These are phyloP conservation scores for Nycticebus coucang DNA, from an alignment of 2,113 vertebrate species.

Conservation along the genomic window DNA sequence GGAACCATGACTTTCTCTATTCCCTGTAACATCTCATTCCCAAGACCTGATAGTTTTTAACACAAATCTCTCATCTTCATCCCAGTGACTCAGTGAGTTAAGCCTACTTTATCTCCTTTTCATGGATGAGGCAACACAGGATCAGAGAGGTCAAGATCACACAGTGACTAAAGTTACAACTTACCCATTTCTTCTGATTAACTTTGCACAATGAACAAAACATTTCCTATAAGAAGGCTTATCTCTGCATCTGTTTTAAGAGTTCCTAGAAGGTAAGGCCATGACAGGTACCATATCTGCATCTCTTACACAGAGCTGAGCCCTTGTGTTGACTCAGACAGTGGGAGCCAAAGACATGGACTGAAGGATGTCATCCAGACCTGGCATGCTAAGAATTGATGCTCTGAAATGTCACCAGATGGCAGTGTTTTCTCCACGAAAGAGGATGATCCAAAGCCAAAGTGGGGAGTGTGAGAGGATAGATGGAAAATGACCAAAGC, in stretches of 20 bases:
- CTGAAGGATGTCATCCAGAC: too few relatives aligned
- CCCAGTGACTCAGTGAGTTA: neutral
- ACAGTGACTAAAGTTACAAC: neutral
- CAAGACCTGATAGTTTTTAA: neutral
- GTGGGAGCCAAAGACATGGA: neutral
- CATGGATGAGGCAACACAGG: neutral
- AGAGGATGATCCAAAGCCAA: neutral
- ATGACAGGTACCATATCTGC: neutral
- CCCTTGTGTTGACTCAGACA: neutral
- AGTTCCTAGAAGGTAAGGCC: neutral
- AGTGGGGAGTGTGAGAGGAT: neutral
- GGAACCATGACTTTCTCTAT: neutral
- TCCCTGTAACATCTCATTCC: neutral
- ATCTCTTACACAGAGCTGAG: neutral
- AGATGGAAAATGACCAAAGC: neutral
- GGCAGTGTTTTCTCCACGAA: conserved; percentile 58
- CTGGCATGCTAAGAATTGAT: neutral
- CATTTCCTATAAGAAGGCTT: neutral
- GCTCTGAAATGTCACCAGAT: conserved; percentile 52
- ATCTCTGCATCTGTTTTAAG: neutral
- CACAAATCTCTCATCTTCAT: neutral
- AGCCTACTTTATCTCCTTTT: neutral
- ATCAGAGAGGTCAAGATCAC: neutral
- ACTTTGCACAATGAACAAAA: neutral
- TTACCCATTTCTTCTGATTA: neutral